phyloP scores from a whole-genome alignment of 2,113 vertebrate genomes.

The Muntiacus muntjak region DNA sequence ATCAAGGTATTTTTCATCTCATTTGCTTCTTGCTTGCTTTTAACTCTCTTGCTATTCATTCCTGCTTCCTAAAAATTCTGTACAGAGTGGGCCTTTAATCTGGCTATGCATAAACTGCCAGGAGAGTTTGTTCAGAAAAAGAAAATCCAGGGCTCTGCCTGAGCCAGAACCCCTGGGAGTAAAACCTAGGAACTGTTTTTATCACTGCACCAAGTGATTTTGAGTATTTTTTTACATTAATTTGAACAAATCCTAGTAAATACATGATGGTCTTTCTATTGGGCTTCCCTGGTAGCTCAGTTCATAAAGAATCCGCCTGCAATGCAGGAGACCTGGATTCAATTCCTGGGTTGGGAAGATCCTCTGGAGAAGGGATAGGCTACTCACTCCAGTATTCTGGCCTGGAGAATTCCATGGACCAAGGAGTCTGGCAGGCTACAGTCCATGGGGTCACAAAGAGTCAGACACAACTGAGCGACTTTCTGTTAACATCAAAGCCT shows the following conservation, averaged over 20 bases:
- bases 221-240: background rate
- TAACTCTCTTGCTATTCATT: background rate
- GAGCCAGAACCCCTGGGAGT: background rate
- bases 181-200: background rate
- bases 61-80: background rate
- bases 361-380: background rate
- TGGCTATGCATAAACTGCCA: background rate
- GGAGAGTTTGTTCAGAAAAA: background rate
- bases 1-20: background rate
- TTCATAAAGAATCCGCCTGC: background rate
- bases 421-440: background rate
- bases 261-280: background rate
- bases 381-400: background rate
- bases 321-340: background rate
- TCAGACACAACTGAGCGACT: background rate
- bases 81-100: background rate
- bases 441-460: background rate
- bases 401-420: background rate
- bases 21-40: background rate
- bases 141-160: background rate
- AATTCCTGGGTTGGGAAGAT: background rate
- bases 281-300: background rate
- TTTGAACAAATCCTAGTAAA: constrained; percentile 7
- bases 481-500: background rate
- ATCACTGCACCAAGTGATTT: background rate